Percentiles rank a stretch among this genome's conserved stretches.
phyloP scores from a whole-genome alignment of 2,113 vertebrate genomes.

The Lepisosteus oculatus region DNA sequence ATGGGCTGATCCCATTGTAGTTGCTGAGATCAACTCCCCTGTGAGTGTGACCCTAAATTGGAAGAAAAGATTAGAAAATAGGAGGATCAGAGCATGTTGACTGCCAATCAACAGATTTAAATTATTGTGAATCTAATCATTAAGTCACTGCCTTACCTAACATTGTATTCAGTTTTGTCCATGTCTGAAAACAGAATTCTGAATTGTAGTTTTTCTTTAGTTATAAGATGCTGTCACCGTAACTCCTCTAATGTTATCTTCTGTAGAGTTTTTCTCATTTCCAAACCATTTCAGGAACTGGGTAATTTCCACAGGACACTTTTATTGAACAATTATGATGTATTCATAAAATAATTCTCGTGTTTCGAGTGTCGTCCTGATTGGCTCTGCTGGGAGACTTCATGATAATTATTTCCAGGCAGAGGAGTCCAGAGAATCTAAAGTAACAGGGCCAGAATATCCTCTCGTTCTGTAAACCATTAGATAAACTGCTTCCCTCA shows the following conservation, averaged over 20 bases:
- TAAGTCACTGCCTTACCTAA: no score
- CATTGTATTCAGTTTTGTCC: neutral
- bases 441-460: neutral
- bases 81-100: no score
- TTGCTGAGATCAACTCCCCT: no score
- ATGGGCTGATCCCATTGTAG: no score
- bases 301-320: neutral
- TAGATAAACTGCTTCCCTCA: constrained; percentile 5
- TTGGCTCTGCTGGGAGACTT: constrained; percentile 9
- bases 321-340: constrained; percentile 8
- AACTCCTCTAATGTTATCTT: neutral
- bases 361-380: neutral
- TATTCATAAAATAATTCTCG: constrained; percentile 2
- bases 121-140: no score
- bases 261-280: neutral
- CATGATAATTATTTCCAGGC: constrained; percentile 5
- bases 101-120: no score
- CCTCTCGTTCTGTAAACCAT: constrained; percentile 16
- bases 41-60: no score
- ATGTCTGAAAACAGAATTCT: neutral
- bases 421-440: neutral
- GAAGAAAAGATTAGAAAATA: no score
- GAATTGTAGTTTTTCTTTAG: constrained; percentile 5
- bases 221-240: neutral
- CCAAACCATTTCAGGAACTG: neutral